Evolutionary conservation across 2,888 invertebrate genomes (phyloP).

Genomic region (Platycnemis pennipes): DNA sequence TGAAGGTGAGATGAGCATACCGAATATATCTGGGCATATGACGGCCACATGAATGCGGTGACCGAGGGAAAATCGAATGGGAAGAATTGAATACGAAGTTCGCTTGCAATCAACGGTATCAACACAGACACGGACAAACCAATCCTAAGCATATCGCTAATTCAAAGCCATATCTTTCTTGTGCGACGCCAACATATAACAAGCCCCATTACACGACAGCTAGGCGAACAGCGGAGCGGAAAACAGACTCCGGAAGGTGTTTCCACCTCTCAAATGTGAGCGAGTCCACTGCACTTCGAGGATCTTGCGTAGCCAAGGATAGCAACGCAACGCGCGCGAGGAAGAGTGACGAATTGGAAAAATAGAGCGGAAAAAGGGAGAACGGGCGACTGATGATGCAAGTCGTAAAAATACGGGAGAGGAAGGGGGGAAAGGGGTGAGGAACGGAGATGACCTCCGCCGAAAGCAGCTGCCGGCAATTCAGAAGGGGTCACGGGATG

Average conservation of each 20-base stretch:
- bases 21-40: too few species aligned
- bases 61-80: too few species aligned
- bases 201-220: not conserved
- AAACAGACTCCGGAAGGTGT: not conserved
- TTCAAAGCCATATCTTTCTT: too few species aligned
- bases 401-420: constrained; percentile 19
- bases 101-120: too few species aligned
- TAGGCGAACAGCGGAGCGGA: not conserved
- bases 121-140: too few species aligned
- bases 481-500: not conserved
- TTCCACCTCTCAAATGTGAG: not conserved
- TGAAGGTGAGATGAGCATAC: too few species aligned
- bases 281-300: not conserved
- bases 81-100: too few species aligned
- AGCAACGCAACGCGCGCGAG: not conserved
- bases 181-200: not conserved
- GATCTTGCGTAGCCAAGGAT: not conserved
- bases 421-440: not conserved
- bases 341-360: not conserved
- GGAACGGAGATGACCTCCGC: constrained; percentile 38
- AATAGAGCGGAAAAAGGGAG: not conserved
- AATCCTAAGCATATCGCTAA: too few species aligned
- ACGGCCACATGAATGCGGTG: too few species aligned
- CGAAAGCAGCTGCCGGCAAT: constrained; percentile 50
- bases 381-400: constrained; percentile 55